A percentile compares a stretch with the other conserved stretches of the same genome.
phyloP scores from a whole-genome alignment of 2,797 vertebrate genomes.

The Oreochromis grahami region DNA sequence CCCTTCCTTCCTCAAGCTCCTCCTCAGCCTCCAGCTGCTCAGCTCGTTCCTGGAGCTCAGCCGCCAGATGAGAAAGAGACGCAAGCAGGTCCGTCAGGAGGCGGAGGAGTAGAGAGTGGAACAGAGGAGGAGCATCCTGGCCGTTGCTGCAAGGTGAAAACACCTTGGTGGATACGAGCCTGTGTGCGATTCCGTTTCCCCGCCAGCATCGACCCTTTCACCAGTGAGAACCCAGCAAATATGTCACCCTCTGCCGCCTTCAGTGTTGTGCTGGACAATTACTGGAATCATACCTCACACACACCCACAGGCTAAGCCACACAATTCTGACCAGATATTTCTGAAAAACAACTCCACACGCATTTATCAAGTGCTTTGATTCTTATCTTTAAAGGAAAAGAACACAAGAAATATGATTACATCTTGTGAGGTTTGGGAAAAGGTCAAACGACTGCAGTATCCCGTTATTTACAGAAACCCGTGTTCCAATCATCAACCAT shows the following conservation, averaged over 20 bases:
- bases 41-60: constrained; percentile 47
- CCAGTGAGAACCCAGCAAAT: constrained; percentile 81
- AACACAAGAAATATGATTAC: background rate
- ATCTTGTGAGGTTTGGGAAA: background rate
- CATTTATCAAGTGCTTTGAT: background rate
- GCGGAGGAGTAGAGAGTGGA: background rate
- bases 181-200: constrained; percentile 81
- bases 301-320: background rate
- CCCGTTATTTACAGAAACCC: background rate
- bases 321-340: background rate
- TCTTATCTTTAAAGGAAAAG: background rate
- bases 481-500: background rate
- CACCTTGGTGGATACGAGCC: constrained; percentile 64
- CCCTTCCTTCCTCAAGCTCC: constrained; percentile 70
- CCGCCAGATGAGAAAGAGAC: background rate
- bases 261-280: background rate
- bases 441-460: background rate
- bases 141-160: constrained; percentile 82
- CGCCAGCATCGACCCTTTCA: constrained; percentile 92
- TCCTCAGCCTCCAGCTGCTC: constrained; percentile 51
- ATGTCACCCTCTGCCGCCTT: background rate
- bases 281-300: background rate
- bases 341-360: background rate
- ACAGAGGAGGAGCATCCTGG: constrained; percentile 40
- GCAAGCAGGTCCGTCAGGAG: constrained; percentile 21